phyloP scores from a whole-genome alignment of 2,797 vertebrate species.

The Triplophysa yarkandensis region DNA sequence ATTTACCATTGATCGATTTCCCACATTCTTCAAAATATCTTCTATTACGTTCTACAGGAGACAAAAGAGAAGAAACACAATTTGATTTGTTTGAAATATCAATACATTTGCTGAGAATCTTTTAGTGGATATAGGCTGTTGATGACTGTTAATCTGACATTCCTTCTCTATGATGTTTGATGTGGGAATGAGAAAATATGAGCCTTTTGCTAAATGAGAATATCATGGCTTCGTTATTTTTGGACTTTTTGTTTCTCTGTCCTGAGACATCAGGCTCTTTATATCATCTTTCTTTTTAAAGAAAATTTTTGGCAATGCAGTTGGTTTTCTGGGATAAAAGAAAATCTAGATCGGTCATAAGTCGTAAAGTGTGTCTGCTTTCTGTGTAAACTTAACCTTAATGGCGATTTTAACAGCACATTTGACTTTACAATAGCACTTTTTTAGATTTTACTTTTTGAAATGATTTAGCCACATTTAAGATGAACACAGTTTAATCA shows the following conservation, averaged over 20 bases:
- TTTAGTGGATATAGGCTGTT: neutral
- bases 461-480: neutral
- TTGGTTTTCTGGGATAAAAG: neutral
- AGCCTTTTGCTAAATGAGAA: conserved; percentile 30
- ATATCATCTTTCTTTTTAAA: conserved; percentile 1
- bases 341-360: neutral
- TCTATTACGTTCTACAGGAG: too few relatives aligned
- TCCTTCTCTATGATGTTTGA: conserved; percentile 27
- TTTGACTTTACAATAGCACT: neutral
- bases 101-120: neutral
- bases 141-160: conserved; percentile 30
- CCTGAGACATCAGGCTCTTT: neutral
- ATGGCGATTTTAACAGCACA: conserved; percentile 16
- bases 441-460: neutral
- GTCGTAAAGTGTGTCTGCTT: neutral
- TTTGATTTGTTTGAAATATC: too few relatives aligned
- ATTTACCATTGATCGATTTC: too few relatives aligned
- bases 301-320: conserved; percentile 10
- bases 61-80: too few relatives aligned
- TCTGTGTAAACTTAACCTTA: neutral
- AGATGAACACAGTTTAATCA: neutral
- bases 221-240: conserved; percentile 31
- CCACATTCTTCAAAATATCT: too few relatives aligned
- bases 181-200: conserved; percentile 34
- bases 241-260: conserved; percentile 33